A percentile compares a stretch with the other conserved stretches of the same genome.
These are phyloP conservation scores for Channa striata DNA, from an alignment of 2,797 vertebrate genomes.

Conservation along the genomic window DNA sequence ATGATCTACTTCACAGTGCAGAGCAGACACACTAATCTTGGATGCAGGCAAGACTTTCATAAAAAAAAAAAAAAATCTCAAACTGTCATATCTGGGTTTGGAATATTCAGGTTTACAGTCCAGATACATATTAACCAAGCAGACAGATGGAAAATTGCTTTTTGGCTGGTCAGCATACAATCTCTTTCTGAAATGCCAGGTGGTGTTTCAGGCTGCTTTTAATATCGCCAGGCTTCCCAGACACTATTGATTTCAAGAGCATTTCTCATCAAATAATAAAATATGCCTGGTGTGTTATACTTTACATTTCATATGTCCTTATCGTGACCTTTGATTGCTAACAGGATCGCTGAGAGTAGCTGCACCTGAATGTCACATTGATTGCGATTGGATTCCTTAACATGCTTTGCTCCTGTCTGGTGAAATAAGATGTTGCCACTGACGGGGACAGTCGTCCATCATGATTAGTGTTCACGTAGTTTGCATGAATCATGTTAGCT, in stretches of 20 bases:
- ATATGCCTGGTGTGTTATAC: slow-evolving; percentile 52
- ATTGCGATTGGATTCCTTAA: slow-evolving; percentile 50
- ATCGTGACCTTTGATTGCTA: slow-evolving; percentile 66
- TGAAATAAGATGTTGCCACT: slow-evolving; percentile 45
- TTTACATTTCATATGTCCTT: slow-evolving; percentile 63
- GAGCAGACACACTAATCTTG: slow-evolving; percentile 30
- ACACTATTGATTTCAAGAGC: slow-evolving; percentile 72
- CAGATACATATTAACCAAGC: slow-evolving; percentile 25
- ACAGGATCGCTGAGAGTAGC: slow-evolving; percentile 36
- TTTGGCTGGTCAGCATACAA: slow-evolving; percentile 37
- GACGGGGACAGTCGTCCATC: slow-evolving; percentile 46
- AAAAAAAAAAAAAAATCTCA: no score
- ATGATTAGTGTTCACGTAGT: slow-evolving; percentile 45
- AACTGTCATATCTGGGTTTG: slow-evolving; percentile 56
- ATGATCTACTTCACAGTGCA: slow-evolving; percentile 16
- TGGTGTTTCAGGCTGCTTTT: slow-evolving; percentile 42
- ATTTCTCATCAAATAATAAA: slow-evolving; percentile 72
- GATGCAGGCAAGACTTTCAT: slow-evolving; percentile 15
- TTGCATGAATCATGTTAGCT: slow-evolving; percentile 33
- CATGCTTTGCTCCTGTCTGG: slow-evolving; percentile 30
- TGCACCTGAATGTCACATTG: slow-evolving; percentile 54
- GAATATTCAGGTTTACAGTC: slow-evolving; percentile 30
- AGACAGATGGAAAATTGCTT: slow-evolving; percentile 50
- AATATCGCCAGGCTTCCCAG: slow-evolving; percentile 20
- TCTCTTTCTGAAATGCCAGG: slow-evolving; percentile 30